Evolutionary conservation across 2,113 vertebrate genomes (phyloP), one percentile per base, ranked within the genome.

Genomic region (Pomatostomus ruficeps): DNA sequence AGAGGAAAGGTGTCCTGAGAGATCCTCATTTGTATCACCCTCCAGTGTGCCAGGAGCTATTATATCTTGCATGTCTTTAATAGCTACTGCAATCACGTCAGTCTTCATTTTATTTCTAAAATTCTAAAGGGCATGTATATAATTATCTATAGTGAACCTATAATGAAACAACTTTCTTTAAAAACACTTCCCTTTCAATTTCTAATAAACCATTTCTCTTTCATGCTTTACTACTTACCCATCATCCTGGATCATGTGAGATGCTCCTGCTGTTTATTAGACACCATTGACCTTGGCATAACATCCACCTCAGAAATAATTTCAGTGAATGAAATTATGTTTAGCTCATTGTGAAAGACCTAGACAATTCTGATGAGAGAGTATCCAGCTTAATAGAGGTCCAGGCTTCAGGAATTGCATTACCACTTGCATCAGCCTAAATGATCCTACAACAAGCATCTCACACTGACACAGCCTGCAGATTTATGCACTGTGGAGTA

Each of bases 401-500:
- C 79, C 82, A 96, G 59, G 80, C 49, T 81, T 91, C 8, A 31
- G 67, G 87, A 95, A 95, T 61, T 80, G 68, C 82, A 89, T 95
- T 96, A 89, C 61, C 22, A 33, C 91, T 89, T 95, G 59, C 83
- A 91, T 94, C 91, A 96, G 93, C 57, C 67, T 89, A 76, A 80
- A 89, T 45, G 88, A 79, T 76, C 58, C 84, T 46, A 73, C 45
- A 86, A 36, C 45, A 90, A 70, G 59, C 80, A 75, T 97, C 82
- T 91, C 79, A 46, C 77, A 80, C 18, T 93, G 95, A 95, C 89
- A 91, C 72, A 94, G 92, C 77, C 74, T 95, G 80, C 77, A 91
- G 91, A 97, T 89, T 75, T 95, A 95, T 73, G 76, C 49, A 71
- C 49, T 62, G 61, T 22, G 36, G 91, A 97, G 95, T 96, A 95